A percentile compares a stretch with the other conserved stretches of the same genome.
These are phyloP conservation scores for Ridgeia piscesae DNA, from an alignment of 1,140 invertebrate genomes.

Conservation along the genomic window DNA sequence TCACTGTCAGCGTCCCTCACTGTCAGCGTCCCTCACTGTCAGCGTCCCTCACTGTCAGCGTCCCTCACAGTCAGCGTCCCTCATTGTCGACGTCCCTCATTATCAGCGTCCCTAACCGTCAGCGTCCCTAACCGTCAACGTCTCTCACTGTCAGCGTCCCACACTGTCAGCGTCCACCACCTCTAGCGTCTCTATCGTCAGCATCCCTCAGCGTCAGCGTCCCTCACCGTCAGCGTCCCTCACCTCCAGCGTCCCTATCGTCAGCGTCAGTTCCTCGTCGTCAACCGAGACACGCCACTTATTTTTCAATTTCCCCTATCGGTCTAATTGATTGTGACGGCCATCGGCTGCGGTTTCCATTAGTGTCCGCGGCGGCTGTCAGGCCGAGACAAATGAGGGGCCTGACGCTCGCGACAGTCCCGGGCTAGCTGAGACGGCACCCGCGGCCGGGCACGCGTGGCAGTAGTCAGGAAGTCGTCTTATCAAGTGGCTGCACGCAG, in stretches of 20 bases:
- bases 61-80: too few relatives aligned
- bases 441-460: background rate
- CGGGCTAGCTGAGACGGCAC: background rate
- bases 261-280: background rate
- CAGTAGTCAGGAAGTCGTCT: background rate
- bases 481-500: background rate
- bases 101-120: too few relatives aligned
- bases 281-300: background rate
- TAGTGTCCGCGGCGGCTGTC: background rate
- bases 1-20: too few relatives aligned
- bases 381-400: background rate
- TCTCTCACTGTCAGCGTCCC: too few relatives aligned
- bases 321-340: background rate
- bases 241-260: background rate
- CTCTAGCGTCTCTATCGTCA: too few relatives aligned
- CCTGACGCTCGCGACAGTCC: background rate
- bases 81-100: too few relatives aligned
- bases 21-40: too few relatives aligned
- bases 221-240: too few relatives aligned
- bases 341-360: background rate
- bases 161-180: too few relatives aligned
- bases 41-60: too few relatives aligned
- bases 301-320: constrained; percentile 6
- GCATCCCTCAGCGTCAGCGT: too few relatives aligned
- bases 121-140: too few relatives aligned